These are phyloP conservation scores for Helicolenus hilgendorfi DNA, from an alignment of 2,797 vertebrate genomes.

Conservation along the genomic window DNA sequence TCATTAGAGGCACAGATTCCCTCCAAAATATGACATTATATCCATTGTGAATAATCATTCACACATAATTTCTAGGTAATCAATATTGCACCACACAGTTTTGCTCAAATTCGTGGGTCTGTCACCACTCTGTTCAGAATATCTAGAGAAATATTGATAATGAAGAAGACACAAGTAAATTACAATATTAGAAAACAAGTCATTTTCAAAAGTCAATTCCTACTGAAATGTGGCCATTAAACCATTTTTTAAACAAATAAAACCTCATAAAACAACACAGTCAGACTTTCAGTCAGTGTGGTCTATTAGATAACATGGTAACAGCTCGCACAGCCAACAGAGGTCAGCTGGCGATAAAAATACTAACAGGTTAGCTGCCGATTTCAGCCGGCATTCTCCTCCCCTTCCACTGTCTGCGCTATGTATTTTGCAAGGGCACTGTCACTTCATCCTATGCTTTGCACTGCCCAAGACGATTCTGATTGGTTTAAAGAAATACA, in stretches of 20 bases:
- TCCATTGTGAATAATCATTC: background rate
- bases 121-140: background rate
- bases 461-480: background rate
- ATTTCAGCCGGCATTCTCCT: background rate
- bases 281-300: background rate
- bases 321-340: no score
- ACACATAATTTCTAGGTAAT: background rate
- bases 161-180: background rate
- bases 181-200: background rate
- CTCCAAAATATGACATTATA: background rate
- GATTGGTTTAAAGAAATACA: background rate
- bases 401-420: background rate
- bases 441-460: background rate
- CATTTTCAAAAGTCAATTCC: background rate
- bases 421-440: no score
- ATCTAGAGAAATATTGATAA: background rate
- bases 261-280: background rate
- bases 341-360: no score
- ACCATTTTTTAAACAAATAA: background rate
- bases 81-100: background rate
- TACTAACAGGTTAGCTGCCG: no score
- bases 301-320: no score
- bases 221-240: background rate
- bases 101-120: background rate
- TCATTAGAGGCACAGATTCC: background rate